Evolutionary conservation across 2,888 invertebrate genomes (phyloP).

Genomic region (Agrochola litura): DNA sequence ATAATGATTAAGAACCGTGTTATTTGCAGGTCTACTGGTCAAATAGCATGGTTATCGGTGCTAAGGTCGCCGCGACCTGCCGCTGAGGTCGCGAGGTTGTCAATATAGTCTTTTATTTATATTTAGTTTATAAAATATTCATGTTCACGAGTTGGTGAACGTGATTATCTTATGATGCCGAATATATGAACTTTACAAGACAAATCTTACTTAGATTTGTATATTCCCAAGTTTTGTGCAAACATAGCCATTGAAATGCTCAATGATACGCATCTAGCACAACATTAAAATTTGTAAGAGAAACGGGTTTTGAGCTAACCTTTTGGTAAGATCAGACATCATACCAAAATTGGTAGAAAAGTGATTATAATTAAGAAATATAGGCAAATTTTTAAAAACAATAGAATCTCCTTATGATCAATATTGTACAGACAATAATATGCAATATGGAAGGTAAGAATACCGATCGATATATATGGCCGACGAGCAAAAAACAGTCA

Average conservation of each 20-base stretch:
- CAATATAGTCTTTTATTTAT: constrained; percentile 63
- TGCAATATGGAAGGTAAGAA: constrained; percentile 48
- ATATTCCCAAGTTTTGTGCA: background rate
- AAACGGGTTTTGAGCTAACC: background rate
- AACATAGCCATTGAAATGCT: background rate
- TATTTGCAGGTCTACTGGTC: constrained; percentile 61
- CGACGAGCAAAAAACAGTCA: constrained; percentile 54
- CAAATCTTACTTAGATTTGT: background rate
- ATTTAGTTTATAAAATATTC: constrained; percentile 46
- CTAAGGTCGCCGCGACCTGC: constrained; percentile 66
- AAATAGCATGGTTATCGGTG: constrained; percentile 67
- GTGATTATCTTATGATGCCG: constrained; percentile 19
- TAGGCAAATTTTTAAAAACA: background rate
- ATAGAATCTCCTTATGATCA: background rate
- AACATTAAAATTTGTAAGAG: background rate
- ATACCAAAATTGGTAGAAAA: background rate
- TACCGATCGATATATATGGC: constrained; percentile 51
- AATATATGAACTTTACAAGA: constrained; percentile 19
- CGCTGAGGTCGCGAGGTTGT: constrained; percentile 58
- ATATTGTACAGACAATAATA: constrained; percentile 19
- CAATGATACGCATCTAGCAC: background rate
- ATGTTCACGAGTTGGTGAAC: constrained; percentile 16
- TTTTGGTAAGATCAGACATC: background rate
- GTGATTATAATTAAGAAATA: background rate
- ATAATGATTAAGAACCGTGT: constrained; percentile 24